Evolutionary conservation across 2,797 vertebrate species (phyloP), one percentile per base, ranked within the genome.

Genomic region (Pampus argenteus): DNA sequence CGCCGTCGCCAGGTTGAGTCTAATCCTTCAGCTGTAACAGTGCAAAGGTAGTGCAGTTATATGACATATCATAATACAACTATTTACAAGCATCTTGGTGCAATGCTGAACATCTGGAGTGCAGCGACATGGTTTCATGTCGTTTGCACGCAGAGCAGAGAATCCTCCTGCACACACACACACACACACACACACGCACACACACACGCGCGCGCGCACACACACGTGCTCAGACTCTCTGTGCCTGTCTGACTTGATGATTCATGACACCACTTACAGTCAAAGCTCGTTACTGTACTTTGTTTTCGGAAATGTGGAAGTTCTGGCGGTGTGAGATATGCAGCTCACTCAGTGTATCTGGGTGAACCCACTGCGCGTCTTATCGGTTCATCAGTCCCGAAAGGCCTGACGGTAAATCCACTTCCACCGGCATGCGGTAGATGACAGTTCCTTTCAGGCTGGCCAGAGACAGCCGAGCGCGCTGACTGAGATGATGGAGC

Each of bases 401-500:
- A 0, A 0, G 54, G 1, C 56, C 67, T 13, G 15, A 3, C 1
- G 60, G 28, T 0, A 47, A 63, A 1, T 74, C 26, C n/a, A 3
- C 15, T 0, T 72, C 79, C 0, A 0, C 6, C 0, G 84, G 31
- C 15, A 58, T 81, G 14, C 79, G 76, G 69, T 88, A 85, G 1
- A 63, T 15, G 0, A 76, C 28, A 0, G 42, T 11, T 1, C 52
- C 13, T 2, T 49, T 85, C 61, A 77, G 6, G 2, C 62, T 61
- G 5, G 40, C 40, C 61, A 94, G n/a, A 9, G 78, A 86, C 52
- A 1, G 42, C 0, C 77, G 64, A 20, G 83, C 67, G 2, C 50
- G 85, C 52, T 68, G 62, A 2, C 1, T 10, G 13, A 93, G 5
- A 1, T 2, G 4, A 2, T 83, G 90, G 0, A 94, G 29, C 3